phyloP scores from a whole-genome alignment of 2,113 vertebrate genomes.

The Malaclemys terrapin region DNA sequence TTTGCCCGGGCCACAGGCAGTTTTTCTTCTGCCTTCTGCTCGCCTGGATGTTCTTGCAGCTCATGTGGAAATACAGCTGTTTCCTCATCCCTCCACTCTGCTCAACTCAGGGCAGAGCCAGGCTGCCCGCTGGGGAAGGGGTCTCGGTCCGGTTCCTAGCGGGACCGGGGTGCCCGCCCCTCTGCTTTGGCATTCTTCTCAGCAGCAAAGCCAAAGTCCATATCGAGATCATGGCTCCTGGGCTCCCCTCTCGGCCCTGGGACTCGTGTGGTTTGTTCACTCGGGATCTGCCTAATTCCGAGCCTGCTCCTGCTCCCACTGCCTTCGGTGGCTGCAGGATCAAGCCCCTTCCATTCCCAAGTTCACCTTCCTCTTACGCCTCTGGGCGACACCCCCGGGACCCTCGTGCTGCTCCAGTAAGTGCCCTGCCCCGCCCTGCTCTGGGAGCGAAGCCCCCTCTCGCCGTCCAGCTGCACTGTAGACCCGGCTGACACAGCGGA shows the following conservation, averaged over 20 bases:
- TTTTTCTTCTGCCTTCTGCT: background rate
- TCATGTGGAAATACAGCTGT: background rate
- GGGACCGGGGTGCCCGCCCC: background rate
- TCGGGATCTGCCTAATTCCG: background rate
- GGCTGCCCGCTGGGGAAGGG: background rate
- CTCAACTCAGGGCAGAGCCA: background rate
- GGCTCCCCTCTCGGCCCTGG: background rate
- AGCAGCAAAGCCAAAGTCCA: background rate
- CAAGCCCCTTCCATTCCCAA: background rate
- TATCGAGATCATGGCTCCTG: background rate
- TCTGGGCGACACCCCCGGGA: background rate
- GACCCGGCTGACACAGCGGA: background rate
- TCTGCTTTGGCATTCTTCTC: background rate
- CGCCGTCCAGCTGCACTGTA: background rate
- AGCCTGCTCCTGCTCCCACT: background rate
- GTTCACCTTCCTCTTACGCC: background rate
- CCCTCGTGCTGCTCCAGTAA: too few species aligned
- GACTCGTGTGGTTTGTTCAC: too few species aligned
- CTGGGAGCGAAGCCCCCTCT: background rate
- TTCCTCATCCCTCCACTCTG: background rate
- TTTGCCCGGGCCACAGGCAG: background rate
- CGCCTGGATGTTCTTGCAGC: background rate
- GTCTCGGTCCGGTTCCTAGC: background rate
- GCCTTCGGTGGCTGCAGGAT: background rate
- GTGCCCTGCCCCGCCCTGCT: background rate